Conservation (phyloP, 2,113 vertebrate genomes). For the Apus apus region DNA sequence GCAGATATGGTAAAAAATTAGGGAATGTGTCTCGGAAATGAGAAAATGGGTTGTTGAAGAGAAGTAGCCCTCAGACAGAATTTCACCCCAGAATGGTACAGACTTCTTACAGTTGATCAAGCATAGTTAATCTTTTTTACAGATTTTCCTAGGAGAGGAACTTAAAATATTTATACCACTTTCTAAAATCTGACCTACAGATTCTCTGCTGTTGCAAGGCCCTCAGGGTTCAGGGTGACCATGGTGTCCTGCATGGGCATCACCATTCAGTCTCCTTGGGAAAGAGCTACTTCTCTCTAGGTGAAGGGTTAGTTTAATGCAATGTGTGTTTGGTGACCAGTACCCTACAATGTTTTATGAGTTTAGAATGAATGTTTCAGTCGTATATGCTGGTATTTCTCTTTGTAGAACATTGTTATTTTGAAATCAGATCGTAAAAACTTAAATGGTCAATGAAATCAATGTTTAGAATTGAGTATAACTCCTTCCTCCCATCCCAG, state of each 20-base stretch:
- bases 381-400: not conserved
- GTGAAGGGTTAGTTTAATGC: not conserved
- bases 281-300: not conserved
- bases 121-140: not conserved
- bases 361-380: not conserved
- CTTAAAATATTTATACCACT: not conserved
- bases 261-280: not conserved
- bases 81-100: not conserved
- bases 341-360: not conserved
- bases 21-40: not conserved
- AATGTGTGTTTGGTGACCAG: not conserved
- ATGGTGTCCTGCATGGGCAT: not conserved
- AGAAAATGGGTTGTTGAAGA: not conserved
- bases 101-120: not conserved
- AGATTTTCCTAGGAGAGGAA: not conserved
- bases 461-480: not conserved
- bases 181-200: not conserved
- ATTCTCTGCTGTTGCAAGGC: not conserved
- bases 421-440: not conserved
- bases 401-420: not conserved
- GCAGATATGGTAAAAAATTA: not conserved
- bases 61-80: not conserved
- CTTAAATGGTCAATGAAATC: not conserved
- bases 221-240: not conserved
- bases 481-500: not conserved